Conservation (phyloP, 2,113 vertebrate genomes). For the Rhea pennata region DNA sequence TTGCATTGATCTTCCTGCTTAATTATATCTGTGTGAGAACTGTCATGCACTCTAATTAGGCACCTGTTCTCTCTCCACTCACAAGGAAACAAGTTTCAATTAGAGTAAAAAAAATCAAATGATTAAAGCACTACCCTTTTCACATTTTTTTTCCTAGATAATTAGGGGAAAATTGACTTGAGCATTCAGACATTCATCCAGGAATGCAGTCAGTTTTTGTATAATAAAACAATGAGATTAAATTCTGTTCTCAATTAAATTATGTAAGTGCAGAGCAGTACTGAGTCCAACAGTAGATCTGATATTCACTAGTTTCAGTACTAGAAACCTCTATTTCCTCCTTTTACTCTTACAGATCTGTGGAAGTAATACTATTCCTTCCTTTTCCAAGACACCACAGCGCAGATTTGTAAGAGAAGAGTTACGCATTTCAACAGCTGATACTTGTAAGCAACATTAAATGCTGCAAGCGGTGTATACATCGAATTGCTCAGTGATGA, state of each 20-base stretch:
- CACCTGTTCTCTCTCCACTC: conserved; percentile 61
- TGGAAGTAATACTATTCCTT: neutral
- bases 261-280: neutral
- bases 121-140: conserved; percentile 43
- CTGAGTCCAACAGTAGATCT: neutral
- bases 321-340: neutral
- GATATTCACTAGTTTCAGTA: neutral
- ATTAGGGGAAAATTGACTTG: conserved; percentile 36
- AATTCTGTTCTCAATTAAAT: neutral
- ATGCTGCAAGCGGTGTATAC: neutral
- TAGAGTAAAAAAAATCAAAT: conserved; percentile 52
- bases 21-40: conserved; percentile 61
- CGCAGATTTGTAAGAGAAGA: neutral
- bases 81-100: conserved; percentile 65
- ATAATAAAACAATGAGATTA: neutral
- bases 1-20: conserved; percentile 70
- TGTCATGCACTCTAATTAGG: conserved; percentile 59
- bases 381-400: neutral
- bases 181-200: neutral
- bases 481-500: neutral
- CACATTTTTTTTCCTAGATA: neutral
- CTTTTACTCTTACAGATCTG: neutral
- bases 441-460: neutral
- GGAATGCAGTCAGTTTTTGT: neutral
- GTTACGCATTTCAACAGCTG: neutral